Evolutionary conservation across 2,113 vertebrate genomes (phyloP).

Genomic region (Sclerurus mexicanus): DNA sequence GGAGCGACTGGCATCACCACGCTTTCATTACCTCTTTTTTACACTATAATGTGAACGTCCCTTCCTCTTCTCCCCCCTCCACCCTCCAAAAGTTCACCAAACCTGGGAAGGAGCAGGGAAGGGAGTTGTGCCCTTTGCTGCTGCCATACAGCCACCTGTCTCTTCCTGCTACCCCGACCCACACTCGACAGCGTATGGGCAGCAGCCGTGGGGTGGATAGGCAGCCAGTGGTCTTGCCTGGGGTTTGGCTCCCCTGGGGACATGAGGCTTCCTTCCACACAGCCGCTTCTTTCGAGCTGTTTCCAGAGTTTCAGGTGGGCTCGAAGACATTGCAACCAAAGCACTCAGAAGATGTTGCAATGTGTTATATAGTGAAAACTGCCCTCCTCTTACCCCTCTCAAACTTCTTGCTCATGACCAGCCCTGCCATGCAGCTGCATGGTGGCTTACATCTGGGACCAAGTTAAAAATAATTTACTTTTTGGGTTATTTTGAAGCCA

Average conservation of each 20-base stretch:
- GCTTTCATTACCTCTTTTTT: conserved; percentile 16
- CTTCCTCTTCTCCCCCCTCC: neutral
- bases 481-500: neutral
- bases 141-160: neutral
- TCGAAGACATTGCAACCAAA: neutral
- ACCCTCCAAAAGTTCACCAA: neutral
- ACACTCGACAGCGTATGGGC: rapidly evolving
- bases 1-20: rapidly evolving
- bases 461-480: neutral
- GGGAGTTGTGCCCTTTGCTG: neutral
- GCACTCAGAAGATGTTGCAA: neutral
- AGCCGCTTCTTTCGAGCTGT: neutral
- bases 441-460: neutral
- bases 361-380: rapidly evolving
- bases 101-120: rapidly evolving
- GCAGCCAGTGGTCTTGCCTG: neutral
- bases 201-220: neutral
- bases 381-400: neutral
- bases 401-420: neutral
- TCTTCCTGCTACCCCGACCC: neutral
- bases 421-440: rapidly evolving
- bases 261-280: neutral
- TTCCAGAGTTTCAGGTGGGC: neutral
- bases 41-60: neutral
- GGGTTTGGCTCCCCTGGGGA: neutral